Base-by-base conservation (phyloP, 2,113 vertebrate genomes). In the Pagrus major region DNA sequence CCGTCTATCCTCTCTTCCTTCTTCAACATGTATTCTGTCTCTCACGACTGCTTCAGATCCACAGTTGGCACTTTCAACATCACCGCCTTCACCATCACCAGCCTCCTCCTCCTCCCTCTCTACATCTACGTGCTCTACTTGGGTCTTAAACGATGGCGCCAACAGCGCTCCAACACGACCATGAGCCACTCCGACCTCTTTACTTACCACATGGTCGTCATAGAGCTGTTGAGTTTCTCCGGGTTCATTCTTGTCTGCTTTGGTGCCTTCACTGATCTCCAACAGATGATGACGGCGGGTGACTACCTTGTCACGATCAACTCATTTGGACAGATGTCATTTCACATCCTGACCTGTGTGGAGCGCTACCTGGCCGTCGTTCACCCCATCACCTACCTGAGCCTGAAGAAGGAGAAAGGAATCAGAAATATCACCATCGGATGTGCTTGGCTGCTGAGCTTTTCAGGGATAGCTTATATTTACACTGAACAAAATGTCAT, bases 401-500 rank as follows among this genome's bases (percentile, higher is more conserved):
- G 12, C 23, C 23, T 52, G 23, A 52, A 2, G 51, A 25, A 5
- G 23, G 23, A n/a, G 0, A 63, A 9, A 2, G 11, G 51, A 25
- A 25, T 52, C 23, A 52, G 51, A 52, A 52, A 52, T 15, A 1
- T 52, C 23, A 6, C 5, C 51, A 52, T 52, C 6, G 51, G 51
- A 2, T 74, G 31, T 14, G 49, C 20, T 54, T 87, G 85, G 81
- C 9, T 80, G 31, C 0, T 31, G 0, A 35, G 2, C 3, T 9
- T 41, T 55, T 1, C 1, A 27, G 0, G 0, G 2, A 16, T 9
- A 6, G 0, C 16, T 20, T 21, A 0, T 7, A 1, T 1, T 29
- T 37, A 0, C 12, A 20, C 25, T 15, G 0, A 0, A 5, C 0
- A 0, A 0, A 0, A 1, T 5, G 0, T 0, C 42, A 18, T 44